phyloP scores from a whole-genome alignment of 2,888 invertebrate species.

The Fissipunctia ypsillon region DNA sequence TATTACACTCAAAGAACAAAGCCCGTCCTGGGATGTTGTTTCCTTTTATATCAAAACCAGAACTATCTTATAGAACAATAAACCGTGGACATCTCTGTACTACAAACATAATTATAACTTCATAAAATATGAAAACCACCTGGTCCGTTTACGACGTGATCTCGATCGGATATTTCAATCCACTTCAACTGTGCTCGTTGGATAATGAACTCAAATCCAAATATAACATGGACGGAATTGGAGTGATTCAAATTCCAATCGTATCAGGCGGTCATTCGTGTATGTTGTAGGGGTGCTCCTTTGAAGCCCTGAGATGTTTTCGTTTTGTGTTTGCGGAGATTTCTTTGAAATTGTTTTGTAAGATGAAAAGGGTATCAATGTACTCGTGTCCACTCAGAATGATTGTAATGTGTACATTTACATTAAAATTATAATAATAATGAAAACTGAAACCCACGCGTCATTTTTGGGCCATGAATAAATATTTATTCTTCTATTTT shows the following conservation, averaged over 20 bases:
- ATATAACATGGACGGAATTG: constrained; percentile 72
- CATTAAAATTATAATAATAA: background rate
- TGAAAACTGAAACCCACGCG: background rate
- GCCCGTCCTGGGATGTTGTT: background rate
- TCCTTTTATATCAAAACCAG: constrained; percentile 19
- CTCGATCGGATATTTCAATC: constrained; percentile 74
- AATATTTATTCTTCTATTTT: too few species aligned
- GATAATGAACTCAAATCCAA: constrained; percentile 71
- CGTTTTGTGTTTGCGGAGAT: constrained; percentile 40
- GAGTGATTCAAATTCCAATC: constrained; percentile 66
- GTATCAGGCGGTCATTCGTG: constrained; percentile 68
- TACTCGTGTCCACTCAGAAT: background rate
- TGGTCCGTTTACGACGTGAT: constrained; percentile 74
- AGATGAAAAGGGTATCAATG: constrained; percentile 2
- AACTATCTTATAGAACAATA: constrained; percentile 52
- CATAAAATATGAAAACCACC: constrained; percentile 77
- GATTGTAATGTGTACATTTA: background rate
- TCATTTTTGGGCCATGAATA: background rate
- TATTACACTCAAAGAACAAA: background rate
- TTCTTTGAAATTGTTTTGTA: constrained; percentile 30
- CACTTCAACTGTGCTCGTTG: constrained; percentile 64
- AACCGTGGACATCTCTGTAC: constrained; percentile 60
- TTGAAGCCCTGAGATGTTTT: constrained; percentile 51
- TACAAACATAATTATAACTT: constrained; percentile 59
- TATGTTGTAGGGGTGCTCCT: constrained; percentile 63